Base-by-base conservation (phyloP, 2,888 invertebrate species). In the Callyntrura sp. region DNA sequence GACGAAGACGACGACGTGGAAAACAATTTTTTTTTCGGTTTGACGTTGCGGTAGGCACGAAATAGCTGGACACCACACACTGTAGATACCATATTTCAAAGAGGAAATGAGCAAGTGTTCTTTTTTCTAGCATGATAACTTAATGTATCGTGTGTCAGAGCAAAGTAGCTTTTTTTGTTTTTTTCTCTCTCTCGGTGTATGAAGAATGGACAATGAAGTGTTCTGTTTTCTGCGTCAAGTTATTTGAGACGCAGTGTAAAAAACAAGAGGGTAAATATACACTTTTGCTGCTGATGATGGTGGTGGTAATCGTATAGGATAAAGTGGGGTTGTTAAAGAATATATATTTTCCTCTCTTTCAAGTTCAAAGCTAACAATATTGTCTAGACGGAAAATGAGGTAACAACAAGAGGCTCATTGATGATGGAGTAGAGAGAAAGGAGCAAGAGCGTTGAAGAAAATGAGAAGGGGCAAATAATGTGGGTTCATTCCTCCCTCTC, bases 321-420 rank as follows among this genome's bases (percentile, higher is more conserved):
- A n/a, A n/a, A 60, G 70, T 51, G 55, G 28, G 35, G 78, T 60
- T 82, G 82, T 65, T 65, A 43, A 73, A 23, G 17, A n/a, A 45
- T 20, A 43, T 57, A n/a, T n/a, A n/a, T n/a, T n/a, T 65, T 28
- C 28, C 9, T 25, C 28, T n/a, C n/a, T n/a, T n/a, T 65, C 28
- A 60, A 60, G 60, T 60, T 60, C 60, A 60, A 60, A 60, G 65
- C 65, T 76, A 73, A 82, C 85, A 84, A 70, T 83, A 86, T 84
- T 79, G 91, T 91, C 91, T 91, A 91, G 91, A 89, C 91, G 90
- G 65, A 91, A 91, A 91, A 89, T 89, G 87, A 89, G 90, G 79
- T 84, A 85, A 89, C 84, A 91, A 89, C 89, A 91, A 91, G 90
- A 48, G 84, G 78, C 84, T 86, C 84, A 78, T 91, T 91, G 89